Percentiles rank a stretch among this genome's conserved stretches.
These are phyloP conservation scores for Falco naumanni DNA, from an alignment of 2,797 vertebrate genomes.

Conservation along the genomic window DNA sequence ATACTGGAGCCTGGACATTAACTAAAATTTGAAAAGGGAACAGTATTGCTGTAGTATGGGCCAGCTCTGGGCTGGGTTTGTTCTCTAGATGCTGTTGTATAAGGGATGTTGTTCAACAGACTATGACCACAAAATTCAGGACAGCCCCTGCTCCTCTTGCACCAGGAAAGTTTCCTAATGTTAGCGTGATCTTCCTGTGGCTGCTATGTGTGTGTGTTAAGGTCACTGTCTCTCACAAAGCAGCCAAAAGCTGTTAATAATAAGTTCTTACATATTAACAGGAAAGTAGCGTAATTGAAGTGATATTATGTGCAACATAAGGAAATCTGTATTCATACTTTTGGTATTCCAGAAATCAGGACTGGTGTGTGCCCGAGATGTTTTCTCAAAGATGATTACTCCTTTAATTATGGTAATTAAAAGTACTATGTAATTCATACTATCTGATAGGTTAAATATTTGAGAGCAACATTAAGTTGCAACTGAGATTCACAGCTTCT, in stretches of 20 bases:
- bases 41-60: neutral
- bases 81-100: neutral
- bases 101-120: neutral
- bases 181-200: neutral
- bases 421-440: neutral
- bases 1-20: neutral
- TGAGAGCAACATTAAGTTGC: neutral
- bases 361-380: neutral
- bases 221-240: neutral
- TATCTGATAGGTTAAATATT: neutral
- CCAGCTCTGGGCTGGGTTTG: neutral
- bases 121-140: neutral
- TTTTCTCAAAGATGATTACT: neutral
- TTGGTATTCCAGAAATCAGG: neutral
- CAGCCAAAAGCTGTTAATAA: neutral
- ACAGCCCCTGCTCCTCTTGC: neutral
- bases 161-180: neutral
- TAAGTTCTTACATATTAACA: neutral
- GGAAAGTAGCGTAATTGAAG: neutral
- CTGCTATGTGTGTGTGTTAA: neutral
- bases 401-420: neutral
- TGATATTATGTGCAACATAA: neutral
- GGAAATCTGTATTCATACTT: neutral
- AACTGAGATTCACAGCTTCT: neutral
- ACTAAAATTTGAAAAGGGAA: neutral